These are phyloP conservation scores for Corythornis madagascariensis DNA, from an alignment of 2,113 vertebrate species.

Conservation along the genomic window DNA sequence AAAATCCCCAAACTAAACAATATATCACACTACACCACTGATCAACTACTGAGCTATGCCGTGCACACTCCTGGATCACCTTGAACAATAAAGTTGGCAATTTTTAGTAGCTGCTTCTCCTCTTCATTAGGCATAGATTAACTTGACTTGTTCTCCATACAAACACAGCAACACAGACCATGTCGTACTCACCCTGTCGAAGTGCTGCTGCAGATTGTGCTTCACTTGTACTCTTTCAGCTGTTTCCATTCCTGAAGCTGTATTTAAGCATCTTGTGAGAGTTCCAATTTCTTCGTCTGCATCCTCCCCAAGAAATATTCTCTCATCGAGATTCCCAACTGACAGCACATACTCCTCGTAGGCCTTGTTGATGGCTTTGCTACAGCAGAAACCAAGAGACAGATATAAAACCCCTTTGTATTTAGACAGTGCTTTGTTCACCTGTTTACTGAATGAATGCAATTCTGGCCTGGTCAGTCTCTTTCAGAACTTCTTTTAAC, in stretches of 20 bases:
- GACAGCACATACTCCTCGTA: constrained; percentile 92
- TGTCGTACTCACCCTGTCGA: constrained; percentile 73
- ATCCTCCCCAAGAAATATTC: constrained; percentile 91
- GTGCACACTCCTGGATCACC: background rate
- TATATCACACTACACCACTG: too few relatives aligned
- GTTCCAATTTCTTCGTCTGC: constrained; percentile 90
- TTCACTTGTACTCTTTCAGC: constrained; percentile 74
- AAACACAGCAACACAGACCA: background rate
- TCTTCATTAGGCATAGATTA: background rate
- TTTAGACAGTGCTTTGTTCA: background rate
- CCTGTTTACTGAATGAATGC: background rate
- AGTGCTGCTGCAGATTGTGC: constrained; percentile 79
- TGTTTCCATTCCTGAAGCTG: constrained; percentile 75
- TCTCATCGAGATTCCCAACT: constrained; percentile 88
- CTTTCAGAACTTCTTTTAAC: background rate
- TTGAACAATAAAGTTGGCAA: background rate
- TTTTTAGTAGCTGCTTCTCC: background rate
- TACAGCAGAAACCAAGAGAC: constrained; percentile 24
- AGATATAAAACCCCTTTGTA: background rate
- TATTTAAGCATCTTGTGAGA: constrained; percentile 79
- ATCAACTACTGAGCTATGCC: background rate
- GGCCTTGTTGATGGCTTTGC: constrained; percentile 88
- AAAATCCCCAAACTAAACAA: background rate
- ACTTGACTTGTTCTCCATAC: background rate
- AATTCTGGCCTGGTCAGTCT: background rate